Conservation (phyloP, 2,888 invertebrate species). For the Taenaris catops region DNA sequence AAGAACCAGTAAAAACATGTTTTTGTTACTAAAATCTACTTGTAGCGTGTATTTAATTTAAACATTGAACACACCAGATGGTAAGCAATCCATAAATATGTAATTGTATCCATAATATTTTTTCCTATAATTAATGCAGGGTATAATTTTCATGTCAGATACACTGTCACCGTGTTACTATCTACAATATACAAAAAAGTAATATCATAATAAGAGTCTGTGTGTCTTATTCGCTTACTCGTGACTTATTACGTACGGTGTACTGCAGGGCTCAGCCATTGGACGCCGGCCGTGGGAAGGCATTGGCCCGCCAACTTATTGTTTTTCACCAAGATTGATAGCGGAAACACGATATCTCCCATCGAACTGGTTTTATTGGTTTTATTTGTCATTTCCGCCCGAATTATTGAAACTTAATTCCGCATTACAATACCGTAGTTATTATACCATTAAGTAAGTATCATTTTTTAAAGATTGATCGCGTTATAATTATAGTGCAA, state of each 20-base stretch:
- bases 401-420: slow-evolving; percentile 41
- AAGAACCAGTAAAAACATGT: no score
- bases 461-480: slow-evolving; percentile 50
- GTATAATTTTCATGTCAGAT: slow-evolving; percentile 11
- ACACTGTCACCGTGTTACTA: slow-evolving; percentile 10
- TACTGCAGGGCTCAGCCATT: slow-evolving; percentile 23
- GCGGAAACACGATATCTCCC: slow-evolving; percentile 57
- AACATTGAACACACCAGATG: slow-evolving; percentile 1
- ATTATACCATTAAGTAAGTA: neutral
- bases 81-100: neutral
- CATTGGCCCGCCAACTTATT: slow-evolving; percentile 40
- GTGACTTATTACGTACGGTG: slow-evolving; percentile 25
- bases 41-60: no score
- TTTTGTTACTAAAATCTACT: no score
- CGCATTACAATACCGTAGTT: slow-evolving; percentile 24
- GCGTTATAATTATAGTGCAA: slow-evolving; percentile 48
- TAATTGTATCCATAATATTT: slow-evolving; percentile 1
- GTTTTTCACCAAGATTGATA: slow-evolving; percentile 59
- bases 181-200: slow-evolving; percentile 10
- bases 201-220: slow-evolving; percentile 15
- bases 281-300: slow-evolving; percentile 42
- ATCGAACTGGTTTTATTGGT: slow-evolving; percentile 46
- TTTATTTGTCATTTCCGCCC: slow-evolving; percentile 62
- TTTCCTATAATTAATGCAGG: slow-evolving; percentile 9
- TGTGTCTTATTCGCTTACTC: slow-evolving; percentile 9